These are phyloP conservation scores for Chorisops tibialis DNA, from an alignment of 2,888 invertebrate genomes.

Conservation along the genomic window DNA sequence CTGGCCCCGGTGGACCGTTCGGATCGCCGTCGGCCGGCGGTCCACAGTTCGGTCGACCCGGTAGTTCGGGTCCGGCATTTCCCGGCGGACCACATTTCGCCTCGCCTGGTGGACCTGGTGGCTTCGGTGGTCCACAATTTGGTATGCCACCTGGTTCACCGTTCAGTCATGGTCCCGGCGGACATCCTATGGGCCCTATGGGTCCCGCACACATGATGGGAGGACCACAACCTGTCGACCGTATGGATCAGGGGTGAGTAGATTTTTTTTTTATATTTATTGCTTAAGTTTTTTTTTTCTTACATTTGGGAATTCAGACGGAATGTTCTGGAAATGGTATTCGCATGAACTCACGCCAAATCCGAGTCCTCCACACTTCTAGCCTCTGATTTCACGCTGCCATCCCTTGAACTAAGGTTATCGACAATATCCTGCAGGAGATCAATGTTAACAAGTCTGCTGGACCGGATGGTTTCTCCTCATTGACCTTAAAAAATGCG, in stretches of 20 bases:
- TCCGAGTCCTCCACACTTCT: too few species aligned
- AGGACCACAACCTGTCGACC: constrained; percentile 76
- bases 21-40: constrained; percentile 66
- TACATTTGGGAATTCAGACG: not conserved
- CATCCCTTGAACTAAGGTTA: not conserved
- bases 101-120: constrained; percentile 56
- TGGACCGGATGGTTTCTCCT: too few species aligned
- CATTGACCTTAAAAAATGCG: too few species aligned
- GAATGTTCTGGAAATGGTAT: too few species aligned
- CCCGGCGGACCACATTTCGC: constrained; percentile 50
- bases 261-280: not conserved
- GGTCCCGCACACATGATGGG: constrained; percentile 59
- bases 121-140: constrained; percentile 64
- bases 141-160: constrained; percentile 70
- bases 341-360: too few species aligned
- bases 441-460: too few species aligned
- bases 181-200: constrained; percentile 53
- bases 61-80: constrained; percentile 70
- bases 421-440: too few species aligned
- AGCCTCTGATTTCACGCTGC: too few species aligned
- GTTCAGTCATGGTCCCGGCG: constrained; percentile 66
- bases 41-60: constrained; percentile 62
- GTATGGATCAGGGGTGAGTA: constrained; percentile 73
- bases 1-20: constrained; percentile 60
- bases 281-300: not conserved